Evolutionary conservation across 2,888 invertebrate species (phyloP).

Genomic region (Laothoe populi): DNA sequence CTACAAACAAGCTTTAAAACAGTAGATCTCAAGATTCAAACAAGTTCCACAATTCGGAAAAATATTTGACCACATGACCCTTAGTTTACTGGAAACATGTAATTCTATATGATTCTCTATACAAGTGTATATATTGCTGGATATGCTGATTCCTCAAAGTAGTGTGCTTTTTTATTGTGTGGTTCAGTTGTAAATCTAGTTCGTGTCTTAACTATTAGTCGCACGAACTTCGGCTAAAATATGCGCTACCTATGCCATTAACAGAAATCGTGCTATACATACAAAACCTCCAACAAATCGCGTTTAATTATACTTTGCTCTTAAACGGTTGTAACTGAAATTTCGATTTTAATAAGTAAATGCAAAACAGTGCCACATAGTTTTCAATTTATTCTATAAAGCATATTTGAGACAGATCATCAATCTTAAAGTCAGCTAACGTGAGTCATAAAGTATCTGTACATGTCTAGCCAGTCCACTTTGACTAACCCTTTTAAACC

Average conservation of each 20-base stretch:
- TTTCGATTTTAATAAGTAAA: too few relatives aligned
- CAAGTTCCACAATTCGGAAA: background rate
- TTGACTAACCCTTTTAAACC: background rate
- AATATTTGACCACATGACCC: background rate
- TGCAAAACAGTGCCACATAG: too few relatives aligned
- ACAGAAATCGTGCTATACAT: background rate
- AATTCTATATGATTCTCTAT: too few relatives aligned
- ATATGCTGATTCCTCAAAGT: too few relatives aligned
- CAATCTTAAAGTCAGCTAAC: background rate
- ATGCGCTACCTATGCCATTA: background rate
- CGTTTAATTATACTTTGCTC: slow-evolving; percentile 4
- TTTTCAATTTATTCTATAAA: background rate
- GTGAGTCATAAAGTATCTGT: background rate
- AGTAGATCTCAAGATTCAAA: background rate
- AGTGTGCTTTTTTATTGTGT: too few relatives aligned
- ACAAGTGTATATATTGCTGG: too few relatives aligned
- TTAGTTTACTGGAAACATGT: background rate
- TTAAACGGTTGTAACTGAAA: slow-evolving; percentile 10
- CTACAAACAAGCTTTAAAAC: slow-evolving; percentile 1
- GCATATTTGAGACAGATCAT: too few relatives aligned
- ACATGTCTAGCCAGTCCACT: background rate
- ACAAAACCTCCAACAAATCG: background rate
- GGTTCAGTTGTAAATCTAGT: too few relatives aligned
- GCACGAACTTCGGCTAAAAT: background rate
- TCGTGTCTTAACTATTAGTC: too few relatives aligned